Evolutionary conservation across 2,888 invertebrate species (phyloP).

Genomic region (Aporophyla nigra): DNA sequence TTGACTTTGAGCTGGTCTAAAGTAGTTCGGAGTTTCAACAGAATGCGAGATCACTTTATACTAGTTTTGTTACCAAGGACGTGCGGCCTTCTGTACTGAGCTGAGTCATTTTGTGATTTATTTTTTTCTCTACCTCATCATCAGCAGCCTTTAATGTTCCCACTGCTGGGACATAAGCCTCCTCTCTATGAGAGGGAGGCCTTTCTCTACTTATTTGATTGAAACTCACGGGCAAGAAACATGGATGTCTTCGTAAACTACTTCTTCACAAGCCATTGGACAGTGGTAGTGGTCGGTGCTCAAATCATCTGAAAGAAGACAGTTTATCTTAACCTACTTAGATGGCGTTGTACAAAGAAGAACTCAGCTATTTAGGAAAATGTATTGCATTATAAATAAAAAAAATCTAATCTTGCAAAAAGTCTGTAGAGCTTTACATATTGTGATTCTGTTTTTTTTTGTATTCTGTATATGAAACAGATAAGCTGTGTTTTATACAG

Average conservation of each 20-base stretch:
- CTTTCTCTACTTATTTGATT: not conserved
- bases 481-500: too few relatives aligned
- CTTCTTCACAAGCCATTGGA: conserved; percentile 91
- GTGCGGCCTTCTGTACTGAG: too few relatives aligned
- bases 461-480: not conserved
- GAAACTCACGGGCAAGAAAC: conserved; percentile 86
- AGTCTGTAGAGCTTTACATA: not conserved
- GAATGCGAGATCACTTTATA: not conserved
- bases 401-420: not conserved
- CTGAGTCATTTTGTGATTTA: not conserved
- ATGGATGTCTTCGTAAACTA: conserved; percentile 89
- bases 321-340: not conserved
- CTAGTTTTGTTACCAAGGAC: too few relatives aligned
- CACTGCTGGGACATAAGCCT: too few relatives aligned
- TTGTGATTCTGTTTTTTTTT: not conserved
- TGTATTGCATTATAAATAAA: not conserved
- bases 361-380: not conserved
- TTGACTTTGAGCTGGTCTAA: not conserved
- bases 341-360: not conserved
- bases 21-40: not conserved
- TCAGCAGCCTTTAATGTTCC: too few relatives aligned
- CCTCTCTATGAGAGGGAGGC: too few relatives aligned
- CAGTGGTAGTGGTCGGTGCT: conserved; percentile 86
- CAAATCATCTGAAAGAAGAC: conserved; percentile 44
- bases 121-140: not conserved